Percentiles rank a stretch among this genome's conserved stretches.
phyloP scores from a whole-genome alignment of 2,888 invertebrate genomes.

The Anticlea derivata region DNA sequence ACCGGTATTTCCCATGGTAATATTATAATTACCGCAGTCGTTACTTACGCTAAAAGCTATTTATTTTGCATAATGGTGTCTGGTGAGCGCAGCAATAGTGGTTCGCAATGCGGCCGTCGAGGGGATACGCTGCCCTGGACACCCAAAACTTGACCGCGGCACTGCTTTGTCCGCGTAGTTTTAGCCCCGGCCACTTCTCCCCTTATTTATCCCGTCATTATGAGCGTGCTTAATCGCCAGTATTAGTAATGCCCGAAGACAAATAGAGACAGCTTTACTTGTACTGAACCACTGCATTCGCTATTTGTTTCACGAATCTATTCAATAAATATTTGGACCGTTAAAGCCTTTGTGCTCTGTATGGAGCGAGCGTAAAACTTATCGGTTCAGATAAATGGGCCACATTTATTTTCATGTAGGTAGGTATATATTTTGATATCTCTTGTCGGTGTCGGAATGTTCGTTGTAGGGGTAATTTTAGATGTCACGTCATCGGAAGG shows the following conservation, averaged over 20 bases:
- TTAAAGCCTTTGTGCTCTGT: conserved; percentile 28
- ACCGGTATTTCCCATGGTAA: conserved; percentile 52
- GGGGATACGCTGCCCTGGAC: conserved; percentile 44
- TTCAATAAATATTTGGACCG: conserved; percentile 31
- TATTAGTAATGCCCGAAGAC: conserved; percentile 30
- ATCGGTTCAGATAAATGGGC: conserved; percentile 32
- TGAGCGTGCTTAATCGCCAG: conserved; percentile 26
- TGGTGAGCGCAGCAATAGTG: conserved; percentile 62
- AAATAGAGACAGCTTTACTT: conserved; percentile 26
- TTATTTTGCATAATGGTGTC: conserved; percentile 74
- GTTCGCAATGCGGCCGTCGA: conserved; percentile 55
- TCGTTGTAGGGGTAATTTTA: conserved; percentile 39
- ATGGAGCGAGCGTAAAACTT: conserved; percentile 34
- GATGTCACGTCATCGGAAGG: conserved; percentile 49
- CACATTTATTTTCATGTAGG: conserved; percentile 32
- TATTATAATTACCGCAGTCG: conserved; percentile 59
- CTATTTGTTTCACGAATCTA: conserved; percentile 30
- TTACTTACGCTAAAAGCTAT: conserved; percentile 65
- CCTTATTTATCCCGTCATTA: conserved; percentile 46
- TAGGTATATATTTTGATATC: conserved; percentile 24
- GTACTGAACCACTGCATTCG: conserved; percentile 24
- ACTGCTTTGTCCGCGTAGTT: conserved; percentile 53
- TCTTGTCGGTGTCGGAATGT: conserved; percentile 17
- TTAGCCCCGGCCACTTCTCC: conserved; percentile 44
- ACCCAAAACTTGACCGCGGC: conserved; percentile 68